Evolutionary conservation across 2,888 invertebrate genomes (phyloP).

Genomic region (Drosophila affinis): DNA sequence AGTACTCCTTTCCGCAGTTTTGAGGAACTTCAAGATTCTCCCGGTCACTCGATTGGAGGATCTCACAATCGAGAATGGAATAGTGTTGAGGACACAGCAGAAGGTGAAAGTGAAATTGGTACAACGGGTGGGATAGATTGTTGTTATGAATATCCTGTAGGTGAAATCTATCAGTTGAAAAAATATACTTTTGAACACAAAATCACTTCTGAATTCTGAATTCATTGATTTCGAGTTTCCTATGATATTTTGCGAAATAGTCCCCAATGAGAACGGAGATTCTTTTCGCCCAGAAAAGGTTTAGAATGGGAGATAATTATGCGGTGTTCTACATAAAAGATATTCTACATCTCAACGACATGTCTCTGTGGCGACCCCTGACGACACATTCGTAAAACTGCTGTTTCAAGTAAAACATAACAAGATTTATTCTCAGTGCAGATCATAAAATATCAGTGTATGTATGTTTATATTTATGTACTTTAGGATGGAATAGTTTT

Average conservation of each 20-base stretch:
- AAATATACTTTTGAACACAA: background rate
- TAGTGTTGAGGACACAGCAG: constrained; percentile 46
- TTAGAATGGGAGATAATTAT: background rate
- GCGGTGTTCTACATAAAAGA: background rate
- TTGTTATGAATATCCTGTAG: background rate
- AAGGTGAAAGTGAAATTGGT: constrained; percentile 33
- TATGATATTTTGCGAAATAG: too few species aligned
- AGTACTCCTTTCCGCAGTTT: constrained; percentile 59
- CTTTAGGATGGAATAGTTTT: too few species aligned
- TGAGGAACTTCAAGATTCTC: constrained; percentile 59
- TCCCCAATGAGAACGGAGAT: too few species aligned
- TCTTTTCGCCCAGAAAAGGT: too few species aligned
- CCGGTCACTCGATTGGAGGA: constrained; percentile 23
- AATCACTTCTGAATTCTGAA: too few species aligned
- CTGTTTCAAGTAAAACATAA: too few species aligned
- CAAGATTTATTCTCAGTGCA: too few species aligned
- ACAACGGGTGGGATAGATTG: constrained; percentile 4
- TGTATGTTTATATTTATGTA: too few species aligned
- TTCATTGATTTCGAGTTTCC: too few species aligned
- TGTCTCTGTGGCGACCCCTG: background rate
- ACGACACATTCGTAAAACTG: background rate
- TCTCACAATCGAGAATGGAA: constrained; percentile 16
- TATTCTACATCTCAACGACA: background rate
- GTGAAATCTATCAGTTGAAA: background rate
- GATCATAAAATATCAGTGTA: too few species aligned